These are phyloP conservation scores for Barypeithes pellucidus DNA, from an alignment of 2,888 invertebrate genomes.

Conservation along the genomic window DNA sequence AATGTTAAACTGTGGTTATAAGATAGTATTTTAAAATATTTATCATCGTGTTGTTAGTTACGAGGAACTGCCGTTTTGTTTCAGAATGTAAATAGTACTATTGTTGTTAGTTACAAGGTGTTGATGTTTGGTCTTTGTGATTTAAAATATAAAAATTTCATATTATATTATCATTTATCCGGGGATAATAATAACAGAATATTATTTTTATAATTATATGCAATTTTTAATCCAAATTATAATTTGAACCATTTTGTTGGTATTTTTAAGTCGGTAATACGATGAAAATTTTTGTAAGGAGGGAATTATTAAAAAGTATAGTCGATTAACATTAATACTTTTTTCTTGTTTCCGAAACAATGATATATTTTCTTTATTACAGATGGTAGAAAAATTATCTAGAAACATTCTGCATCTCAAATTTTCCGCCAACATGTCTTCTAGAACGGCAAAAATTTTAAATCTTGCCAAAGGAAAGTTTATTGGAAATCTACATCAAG, in stretches of 20 bases:
- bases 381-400: not conserved
- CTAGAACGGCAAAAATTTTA: constrained; percentile 13
- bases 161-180: too few species aligned
- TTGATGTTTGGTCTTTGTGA: not conserved
- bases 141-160: too few species aligned
- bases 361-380: not conserved
- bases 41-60: constrained; percentile 2
- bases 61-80: not conserved
- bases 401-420: too few species aligned
- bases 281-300: too few species aligned
- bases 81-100: not conserved
- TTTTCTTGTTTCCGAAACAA: not conserved
- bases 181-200: not conserved
- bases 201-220: not conserved
- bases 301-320: too few species aligned
- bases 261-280: too few species aligned
- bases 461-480: constrained; percentile 11
- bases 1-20: not conserved
- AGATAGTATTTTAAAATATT: not conserved
- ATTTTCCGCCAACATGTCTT: not conserved
- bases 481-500: constrained; percentile 13
- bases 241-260: not conserved
- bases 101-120: not conserved
- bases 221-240: not conserved
- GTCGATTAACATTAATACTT: too few species aligned